Base-by-base conservation (phyloP, 2,888 invertebrate species). In the Linnaemya vulpina region DNA sequence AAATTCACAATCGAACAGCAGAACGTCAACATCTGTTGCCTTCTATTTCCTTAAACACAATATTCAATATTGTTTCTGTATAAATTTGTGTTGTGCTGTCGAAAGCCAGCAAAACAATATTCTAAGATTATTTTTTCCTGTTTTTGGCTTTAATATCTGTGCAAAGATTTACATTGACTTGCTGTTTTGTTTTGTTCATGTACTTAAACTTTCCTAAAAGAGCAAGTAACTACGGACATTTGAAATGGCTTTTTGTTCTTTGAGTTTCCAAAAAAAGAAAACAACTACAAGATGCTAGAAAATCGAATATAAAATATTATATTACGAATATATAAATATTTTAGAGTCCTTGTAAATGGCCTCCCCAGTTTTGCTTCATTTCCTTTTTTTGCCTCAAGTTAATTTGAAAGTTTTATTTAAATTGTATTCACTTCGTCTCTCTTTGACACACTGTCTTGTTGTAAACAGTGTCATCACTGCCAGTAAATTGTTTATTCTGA, bases 21-120 rank as follows among this genome's bases (percentile, higher is more conserved):
- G 20, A 60, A 70, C 25, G 68, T 70, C 70, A 78, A 62, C 77
- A 78, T 60, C 60, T 78, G 77, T 70, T 78, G 70, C 51, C 60
- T 58, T 10, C 15, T 60, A 60, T 51, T 49, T 70, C 25, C 60
- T 25, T 25, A 49, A 35, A 22, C 20, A 67, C 20, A 67, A 46
- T n/a, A 58, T 15, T 20, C 20, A 76, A 76, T 67, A 10, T 55
- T 49, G n/a, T 35, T 58, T 17, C 25, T 67, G n/a, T 20, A 70
- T 30, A 30, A 7, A 13, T 43, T 40, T n/a, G 1, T 15, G 13
- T 51, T 53, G 30, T 20, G 15, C 40, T 53, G 51, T 63, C 11
- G 10, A 25, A 11, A 53, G 35, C 13, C 53, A 40, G 13, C 17
- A 65, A 75, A 63, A 75, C 63, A 65, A 65, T 75, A 75, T 43